Conservation (phyloP, 2,113 vertebrate species). For the Thalassarche chlororhynchos region DNA sequence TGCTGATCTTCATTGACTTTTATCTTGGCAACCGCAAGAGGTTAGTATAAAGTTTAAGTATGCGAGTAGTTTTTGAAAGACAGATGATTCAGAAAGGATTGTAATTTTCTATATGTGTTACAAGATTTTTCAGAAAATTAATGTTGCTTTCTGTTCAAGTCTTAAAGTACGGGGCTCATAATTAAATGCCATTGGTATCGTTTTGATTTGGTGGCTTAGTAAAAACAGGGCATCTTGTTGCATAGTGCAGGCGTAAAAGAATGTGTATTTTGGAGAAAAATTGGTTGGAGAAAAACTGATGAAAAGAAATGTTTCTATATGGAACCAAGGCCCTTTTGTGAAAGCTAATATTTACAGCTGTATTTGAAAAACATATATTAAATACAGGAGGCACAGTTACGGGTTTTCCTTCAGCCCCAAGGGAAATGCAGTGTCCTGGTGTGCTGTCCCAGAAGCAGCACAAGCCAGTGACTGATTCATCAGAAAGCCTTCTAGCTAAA, state of each 20-base stretch:
- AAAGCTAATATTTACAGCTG: neutral
- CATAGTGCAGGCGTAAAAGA: neutral
- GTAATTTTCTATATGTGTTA: neutral
- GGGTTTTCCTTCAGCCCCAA: neutral
- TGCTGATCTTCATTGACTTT: neutral
- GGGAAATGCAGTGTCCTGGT: neutral
- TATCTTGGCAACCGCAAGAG: neutral
- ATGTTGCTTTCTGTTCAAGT: neutral
- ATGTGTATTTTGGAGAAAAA: neutral
- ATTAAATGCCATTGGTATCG: rapidly evolving
- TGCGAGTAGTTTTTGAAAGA: neutral
- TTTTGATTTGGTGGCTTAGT: neutral
- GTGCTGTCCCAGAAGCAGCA: neutral
- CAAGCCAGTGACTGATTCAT: neutral
- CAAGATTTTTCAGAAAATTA: neutral
- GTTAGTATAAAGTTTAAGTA: neutral
- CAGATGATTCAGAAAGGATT: neutral
- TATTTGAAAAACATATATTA: neutral
- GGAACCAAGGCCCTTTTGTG: neutral
- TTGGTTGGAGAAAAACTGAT: neutral
- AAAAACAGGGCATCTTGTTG: neutral
- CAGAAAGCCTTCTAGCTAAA: neutral
- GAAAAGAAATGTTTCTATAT: neutral
- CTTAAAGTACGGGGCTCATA: neutral
- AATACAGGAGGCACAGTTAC: neutral